Base-by-base conservation (phyloP, 2,888 invertebrate genomes). In the Panzeria rudis region DNA sequence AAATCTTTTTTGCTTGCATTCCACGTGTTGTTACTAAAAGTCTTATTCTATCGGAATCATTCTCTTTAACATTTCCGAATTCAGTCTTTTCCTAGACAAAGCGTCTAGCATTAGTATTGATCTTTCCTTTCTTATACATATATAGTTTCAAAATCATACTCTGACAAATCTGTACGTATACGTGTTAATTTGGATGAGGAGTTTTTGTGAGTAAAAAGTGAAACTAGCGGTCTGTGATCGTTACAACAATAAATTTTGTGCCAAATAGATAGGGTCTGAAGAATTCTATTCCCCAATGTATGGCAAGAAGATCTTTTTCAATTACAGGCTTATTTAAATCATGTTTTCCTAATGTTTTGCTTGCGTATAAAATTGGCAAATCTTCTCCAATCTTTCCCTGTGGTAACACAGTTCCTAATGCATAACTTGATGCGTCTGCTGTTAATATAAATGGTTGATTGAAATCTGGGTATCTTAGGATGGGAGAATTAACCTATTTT, bases 191-290 rank as follows among this genome's bases (percentile, higher is more conserved):
- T 56, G 3, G 29, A 29, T 56, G 29, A 29, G 6, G 29, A 29
- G 6, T 56, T 56, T 29, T 29, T 56, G 15, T 25, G 54, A 11
- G 25, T 15, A 29, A 56, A 29, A 56, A 56, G 54, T 56, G 29
- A 56, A 56, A 56, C 7, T 5, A 29, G 54, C 5, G 29, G 25
- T 56, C 29, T 56, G 15, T 56, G 54, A 47, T 75, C 47, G 62
- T 83, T 7, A 89, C 83, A 35, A 77, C 87, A 15, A 50, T 71
- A 73, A 90, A 90, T 54, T 83, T 87, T 80, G 80, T 83, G 2
- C 89, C 90, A 75, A 87, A 88, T 8, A 91, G 23, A 80, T 90
- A 90, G 4, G 88, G 89, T 72, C 88, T 73, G n/a, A 72, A 89
- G 89, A 56, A 56, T 56, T 56, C 25, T 29, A 56, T 56, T 4